phyloP scores from a whole-genome alignment of 2,888 invertebrate genomes.

The Ypsolopha scabrella region DNA sequence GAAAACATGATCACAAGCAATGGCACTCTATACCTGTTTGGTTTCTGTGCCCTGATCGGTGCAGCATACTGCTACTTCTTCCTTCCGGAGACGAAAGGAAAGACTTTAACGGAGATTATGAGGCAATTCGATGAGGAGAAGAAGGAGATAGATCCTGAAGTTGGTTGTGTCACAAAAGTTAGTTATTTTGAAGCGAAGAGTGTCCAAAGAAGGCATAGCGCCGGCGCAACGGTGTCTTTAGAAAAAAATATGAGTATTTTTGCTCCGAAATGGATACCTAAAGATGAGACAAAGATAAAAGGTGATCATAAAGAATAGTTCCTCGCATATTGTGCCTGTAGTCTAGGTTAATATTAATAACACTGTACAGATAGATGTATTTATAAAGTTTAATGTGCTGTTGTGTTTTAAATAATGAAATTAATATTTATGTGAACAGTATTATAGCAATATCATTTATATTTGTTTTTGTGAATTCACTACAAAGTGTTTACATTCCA shows the following conservation, averaged over 20 bases:
- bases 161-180: slow-evolving; percentile 28
- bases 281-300: slow-evolving; percentile 23
- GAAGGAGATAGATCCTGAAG: slow-evolving; percentile 43
- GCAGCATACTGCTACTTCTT: slow-evolving; percentile 72
- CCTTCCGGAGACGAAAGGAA: slow-evolving; percentile 78
- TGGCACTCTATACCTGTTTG: slow-evolving; percentile 74
- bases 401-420: background rate
- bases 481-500: background rate
- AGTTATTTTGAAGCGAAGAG: slow-evolving; percentile 30
- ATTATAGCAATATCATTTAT: background rate
- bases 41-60: slow-evolving; percentile 69
- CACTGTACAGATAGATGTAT: background rate
- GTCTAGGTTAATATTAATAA: background rate
- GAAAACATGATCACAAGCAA: slow-evolving; percentile 69
- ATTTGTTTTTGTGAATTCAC: background rate
- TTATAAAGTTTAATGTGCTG: background rate
- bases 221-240: slow-evolving; percentile 45
- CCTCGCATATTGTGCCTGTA: too few relatives aligned
- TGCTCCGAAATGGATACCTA: slow-evolving; percentile 30
- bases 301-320: background rate
- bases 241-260: slow-evolving; percentile 36
- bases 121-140: slow-evolving; percentile 66
- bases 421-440: slow-evolving; percentile 5
- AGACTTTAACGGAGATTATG: slow-evolving; percentile 77
- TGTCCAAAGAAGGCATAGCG: slow-evolving; percentile 54